Percentiles rank a stretch among this genome's conserved stretches.
phyloP scores from a whole-genome alignment of 2,888 invertebrate genomes.

The Leptinotarsa rubiginosa region DNA sequence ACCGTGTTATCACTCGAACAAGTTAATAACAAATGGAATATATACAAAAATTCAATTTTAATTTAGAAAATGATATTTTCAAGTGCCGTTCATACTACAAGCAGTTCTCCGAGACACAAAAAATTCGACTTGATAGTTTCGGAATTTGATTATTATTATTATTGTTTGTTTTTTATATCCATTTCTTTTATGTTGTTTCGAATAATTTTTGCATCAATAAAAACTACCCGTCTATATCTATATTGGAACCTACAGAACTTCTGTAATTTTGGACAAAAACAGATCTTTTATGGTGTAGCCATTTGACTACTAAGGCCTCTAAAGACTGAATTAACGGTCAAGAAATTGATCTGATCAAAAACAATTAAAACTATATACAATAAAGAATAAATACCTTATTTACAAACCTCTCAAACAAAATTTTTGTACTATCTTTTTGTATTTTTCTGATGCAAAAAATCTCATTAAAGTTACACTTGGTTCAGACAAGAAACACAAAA shows the following conservation, averaged over 20 bases:
- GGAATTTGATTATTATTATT: too few species aligned
- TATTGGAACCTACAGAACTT: conserved; percentile 17
- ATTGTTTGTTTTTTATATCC: background rate
- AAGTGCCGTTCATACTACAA: conserved; percentile 32
- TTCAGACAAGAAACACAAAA: conserved; percentile 36
- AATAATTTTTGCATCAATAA: conserved; percentile 1
- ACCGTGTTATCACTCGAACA: conserved; percentile 33
- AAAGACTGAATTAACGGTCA: conserved; percentile 35
- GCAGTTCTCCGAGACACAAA: background rate
- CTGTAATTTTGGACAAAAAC: conserved; percentile 27
- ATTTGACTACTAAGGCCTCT: conserved; percentile 47
- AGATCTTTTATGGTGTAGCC: conserved; percentile 29
- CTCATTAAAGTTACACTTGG: conserved; percentile 35
- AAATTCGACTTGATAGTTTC: background rate
- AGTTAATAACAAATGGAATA: conserved; percentile 30
- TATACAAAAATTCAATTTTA: conserved; percentile 35
- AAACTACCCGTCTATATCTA: conserved; percentile 8
- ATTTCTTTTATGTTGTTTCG: background rate
- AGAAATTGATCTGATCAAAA: conserved; percentile 31
- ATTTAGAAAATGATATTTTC: conserved; percentile 40
- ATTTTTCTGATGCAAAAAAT: conserved; percentile 36
- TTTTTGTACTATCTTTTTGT: conserved; percentile 49
- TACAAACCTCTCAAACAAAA: conserved; percentile 46
- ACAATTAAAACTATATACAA: conserved; percentile 45
- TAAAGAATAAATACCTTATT: conserved; percentile 46